These are phyloP conservation scores for Machimus atricapillus DNA, from an alignment of 2,888 invertebrate genomes.

Conservation along the genomic window DNA sequence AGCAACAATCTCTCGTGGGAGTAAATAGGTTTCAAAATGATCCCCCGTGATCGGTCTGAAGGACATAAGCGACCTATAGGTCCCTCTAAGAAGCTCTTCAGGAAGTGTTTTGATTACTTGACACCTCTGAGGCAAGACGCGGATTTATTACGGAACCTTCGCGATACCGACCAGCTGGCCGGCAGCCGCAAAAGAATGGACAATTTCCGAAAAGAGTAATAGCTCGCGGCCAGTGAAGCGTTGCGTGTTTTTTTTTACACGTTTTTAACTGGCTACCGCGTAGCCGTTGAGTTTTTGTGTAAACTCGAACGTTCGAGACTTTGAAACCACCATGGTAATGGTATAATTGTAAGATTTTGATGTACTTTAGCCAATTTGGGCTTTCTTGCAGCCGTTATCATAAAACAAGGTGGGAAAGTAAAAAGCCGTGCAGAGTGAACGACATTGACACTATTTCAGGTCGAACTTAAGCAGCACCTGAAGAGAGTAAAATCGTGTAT, in stretches of 20 bases:
- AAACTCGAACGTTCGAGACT: neutral
- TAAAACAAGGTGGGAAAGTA: neutral
- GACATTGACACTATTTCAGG: conserved; percentile 18
- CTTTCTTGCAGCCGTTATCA: neutral
- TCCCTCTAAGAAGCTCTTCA: neutral
- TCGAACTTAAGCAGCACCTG: neutral
- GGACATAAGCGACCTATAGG: neutral
- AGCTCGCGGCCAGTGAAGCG: neutral
- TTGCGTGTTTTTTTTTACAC: neutral
- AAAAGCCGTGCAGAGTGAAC: neutral
- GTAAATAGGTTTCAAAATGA: neutral
- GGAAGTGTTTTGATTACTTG: neutral
- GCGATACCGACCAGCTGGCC: neutral
- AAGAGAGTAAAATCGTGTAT: neutral
- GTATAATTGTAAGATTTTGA: neutral
- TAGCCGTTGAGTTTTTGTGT: neutral
- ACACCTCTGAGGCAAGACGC: neutral
- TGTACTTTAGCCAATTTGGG: neutral
- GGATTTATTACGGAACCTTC: neutral
- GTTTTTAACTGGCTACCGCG: neutral
- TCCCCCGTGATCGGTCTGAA: neutral
- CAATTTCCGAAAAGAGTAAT: neutral
- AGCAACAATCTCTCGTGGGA: neutral
- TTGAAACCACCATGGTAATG: neutral
- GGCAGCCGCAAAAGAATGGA: neutral